A percentile compares a stretch with the other conserved stretches of the same genome.
These are phyloP conservation scores for Xiphorhynchus erythropygius DNA, from an alignment of 2,797 vertebrate genomes.

Conservation along the genomic window DNA sequence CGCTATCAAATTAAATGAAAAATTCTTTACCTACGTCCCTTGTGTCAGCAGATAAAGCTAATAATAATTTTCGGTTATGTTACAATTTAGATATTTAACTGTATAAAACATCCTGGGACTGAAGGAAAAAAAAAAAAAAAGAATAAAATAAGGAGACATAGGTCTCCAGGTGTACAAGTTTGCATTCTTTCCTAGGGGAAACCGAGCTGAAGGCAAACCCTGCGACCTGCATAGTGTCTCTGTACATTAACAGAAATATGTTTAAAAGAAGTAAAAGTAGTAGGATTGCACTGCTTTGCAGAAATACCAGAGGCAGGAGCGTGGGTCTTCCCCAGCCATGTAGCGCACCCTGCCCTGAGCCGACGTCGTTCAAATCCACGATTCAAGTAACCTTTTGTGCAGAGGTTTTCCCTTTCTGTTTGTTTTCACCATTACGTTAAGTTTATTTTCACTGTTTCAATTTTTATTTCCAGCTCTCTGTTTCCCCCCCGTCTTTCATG, in stretches of 20 bases:
- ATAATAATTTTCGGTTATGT: conserved; percentile 74
- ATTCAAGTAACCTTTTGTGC: conserved; percentile 47
- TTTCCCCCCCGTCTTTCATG: background rate
- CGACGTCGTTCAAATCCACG: background rate
- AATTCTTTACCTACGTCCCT: conserved; percentile 78
- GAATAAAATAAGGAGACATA: background rate
- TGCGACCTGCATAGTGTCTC: background rate
- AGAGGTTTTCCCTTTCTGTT: conserved; percentile 58
- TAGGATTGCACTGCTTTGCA: background rate
- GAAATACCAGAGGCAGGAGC: background rate
- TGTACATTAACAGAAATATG: background rate
- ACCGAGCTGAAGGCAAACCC: background rate
- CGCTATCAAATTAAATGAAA: conserved; percentile 81
- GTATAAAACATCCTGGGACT: conserved; percentile 44
- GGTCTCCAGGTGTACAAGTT: background rate
- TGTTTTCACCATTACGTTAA: conserved; percentile 45
- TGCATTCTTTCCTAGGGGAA: background rate
- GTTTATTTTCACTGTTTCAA: conserved; percentile 21
- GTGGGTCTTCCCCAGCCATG: background rate
- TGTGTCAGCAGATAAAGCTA: conserved; percentile 73
- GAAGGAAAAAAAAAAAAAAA: background rate
- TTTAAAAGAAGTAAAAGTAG: background rate
- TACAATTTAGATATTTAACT: conserved; percentile 70
- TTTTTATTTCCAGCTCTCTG: background rate
- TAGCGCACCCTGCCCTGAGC: background rate